Evolutionary conservation across 2,888 invertebrate species (phyloP), one percentile per base, ranked within the genome.

Genomic region (Noctua pronuba): DNA sequence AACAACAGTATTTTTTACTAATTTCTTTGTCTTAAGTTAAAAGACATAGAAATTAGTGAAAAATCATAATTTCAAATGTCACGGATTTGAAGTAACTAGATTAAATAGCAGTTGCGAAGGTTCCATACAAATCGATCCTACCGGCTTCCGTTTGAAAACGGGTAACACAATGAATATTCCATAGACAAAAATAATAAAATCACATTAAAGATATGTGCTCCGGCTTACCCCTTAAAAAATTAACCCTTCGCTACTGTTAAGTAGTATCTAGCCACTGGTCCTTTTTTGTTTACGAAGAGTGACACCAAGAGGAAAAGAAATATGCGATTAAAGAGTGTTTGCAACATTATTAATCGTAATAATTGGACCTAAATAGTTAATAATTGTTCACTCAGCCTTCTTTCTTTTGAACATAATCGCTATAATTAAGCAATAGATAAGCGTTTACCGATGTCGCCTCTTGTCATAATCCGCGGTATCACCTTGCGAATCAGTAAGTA

Each of bases 341-440:
- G 24, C 21, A 31, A 44, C 41, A 31, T 0, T 24, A 10, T n/a
- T 13, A 35, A 77, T 46, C 8, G 11, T n/a, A 64, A 55, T 41
- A 72, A 80, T 79, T 80, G 35, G 35, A 5, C 28, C 28, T 74
- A 67, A 79, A 80, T 73, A 28, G 10, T 52, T 18, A 21, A 0
- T 73, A 79, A 80, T 73, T 24, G 49, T 24, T 79, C 28, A 35
- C 49, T 44, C 41, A 74, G 18, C 41, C 80, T 74, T 73, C 49
- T 79, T 78, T 80, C 49, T 73, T 80, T 35, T 49, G 24, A 58
- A 31, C 6, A 16, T n/a, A 73, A 79, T 78, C 16, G 41, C 41
- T 41, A 11, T 69, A 62, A 69, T 77, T 52, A 44, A 78, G 31
- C 46, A 55, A 58, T 58, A 58, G 65, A 73, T 18, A 66, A 79